A percentile compares a stretch with the other conserved stretches of the same genome.
These are phyloP conservation scores for Pipa parva DNA, from an alignment of 2,113 vertebrate genomes.

Conservation along the genomic window DNA sequence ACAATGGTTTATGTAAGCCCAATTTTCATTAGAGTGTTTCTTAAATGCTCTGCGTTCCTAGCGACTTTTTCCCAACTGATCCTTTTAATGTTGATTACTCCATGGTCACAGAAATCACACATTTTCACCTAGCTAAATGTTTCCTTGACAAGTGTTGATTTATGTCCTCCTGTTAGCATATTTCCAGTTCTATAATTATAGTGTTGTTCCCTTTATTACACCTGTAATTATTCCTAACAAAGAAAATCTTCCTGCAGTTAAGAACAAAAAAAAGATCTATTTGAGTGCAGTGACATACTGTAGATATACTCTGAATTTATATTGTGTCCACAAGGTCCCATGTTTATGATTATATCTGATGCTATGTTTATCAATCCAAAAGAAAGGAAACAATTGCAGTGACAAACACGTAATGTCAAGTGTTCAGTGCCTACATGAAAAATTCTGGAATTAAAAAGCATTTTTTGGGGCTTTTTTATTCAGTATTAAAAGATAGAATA, in stretches of 20 bases:
- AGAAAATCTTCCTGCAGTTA: background rate
- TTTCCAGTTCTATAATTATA: background rate
- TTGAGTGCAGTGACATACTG: background rate
- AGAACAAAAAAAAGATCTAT: background rate
- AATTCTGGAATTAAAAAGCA: no score
- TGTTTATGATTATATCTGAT: background rate
- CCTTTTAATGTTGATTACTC: background rate
- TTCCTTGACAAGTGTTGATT: constrained; percentile 9
- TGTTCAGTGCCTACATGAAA: no score
- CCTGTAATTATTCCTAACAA: background rate
- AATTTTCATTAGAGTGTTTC: no score
- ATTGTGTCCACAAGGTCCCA: background rate
- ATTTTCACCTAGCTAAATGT: background rate
- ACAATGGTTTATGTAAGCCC: no score
- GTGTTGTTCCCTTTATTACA: background rate
- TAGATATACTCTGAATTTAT: background rate
- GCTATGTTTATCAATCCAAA: no score
- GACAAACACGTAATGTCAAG: no score
- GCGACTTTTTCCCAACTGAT: background rate
- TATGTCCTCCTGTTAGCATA: background rate
- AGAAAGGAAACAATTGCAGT: no score
- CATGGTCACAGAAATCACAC: background rate
- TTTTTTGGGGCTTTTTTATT: no score
- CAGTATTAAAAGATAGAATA: no score
- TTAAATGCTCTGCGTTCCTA: no score